Evolutionary conservation across 2,797 vertebrate species (phyloP), one percentile per base, ranked within the genome.

Genomic region (Buphagus erythrorhynchus): DNA sequence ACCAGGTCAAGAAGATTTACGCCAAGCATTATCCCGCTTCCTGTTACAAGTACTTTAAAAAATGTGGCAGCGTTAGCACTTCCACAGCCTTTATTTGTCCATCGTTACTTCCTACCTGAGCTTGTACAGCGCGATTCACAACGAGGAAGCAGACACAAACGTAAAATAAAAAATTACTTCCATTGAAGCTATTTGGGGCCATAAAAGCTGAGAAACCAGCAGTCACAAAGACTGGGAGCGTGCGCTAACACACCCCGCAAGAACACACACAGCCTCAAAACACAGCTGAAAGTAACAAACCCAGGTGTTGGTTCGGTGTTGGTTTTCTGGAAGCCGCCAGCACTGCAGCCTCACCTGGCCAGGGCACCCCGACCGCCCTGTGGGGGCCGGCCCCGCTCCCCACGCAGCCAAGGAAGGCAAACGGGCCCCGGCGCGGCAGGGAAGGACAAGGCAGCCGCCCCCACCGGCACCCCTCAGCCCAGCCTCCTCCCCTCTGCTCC

Each of bases 21-120:
- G 18, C 48, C 59, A 48, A 79, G 36, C 26, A 55, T 55, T 55
- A 54, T 55, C 74, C 84, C 6, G 86, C 74, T 96, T 96, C 96
- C 95, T 87, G 74, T 72, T 82, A 69, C 45, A 69, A 86, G 35
- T 11, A 48, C 51, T 51, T 72, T 6, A 22, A 77, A 80, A 88
- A 84, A 75, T 3, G 91, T 28, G 46, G n/a, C 9, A 55, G 46
- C 16, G 10, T 17, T 51, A 71, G 88, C 62, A 21, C 55, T 54
- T 25, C 49, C 15, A 10, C 1, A 31, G 36, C 11, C 35, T 42
- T 80, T 36, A 3, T 4, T 35, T 61, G 6, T 6, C 9, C 1
- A 6, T 36, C 16, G 5, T 3, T 3, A 6, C 65, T 33, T 66
- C 48, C 42, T 13, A 72, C 61, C 65, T n/a, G 33, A 13, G 16